Percentiles rank a stretch among this genome's conserved stretches.
Evolutionary conservation across 1,140 invertebrate genomes (phyloP).

Genomic region (Trichonephila clavipes): DNA sequence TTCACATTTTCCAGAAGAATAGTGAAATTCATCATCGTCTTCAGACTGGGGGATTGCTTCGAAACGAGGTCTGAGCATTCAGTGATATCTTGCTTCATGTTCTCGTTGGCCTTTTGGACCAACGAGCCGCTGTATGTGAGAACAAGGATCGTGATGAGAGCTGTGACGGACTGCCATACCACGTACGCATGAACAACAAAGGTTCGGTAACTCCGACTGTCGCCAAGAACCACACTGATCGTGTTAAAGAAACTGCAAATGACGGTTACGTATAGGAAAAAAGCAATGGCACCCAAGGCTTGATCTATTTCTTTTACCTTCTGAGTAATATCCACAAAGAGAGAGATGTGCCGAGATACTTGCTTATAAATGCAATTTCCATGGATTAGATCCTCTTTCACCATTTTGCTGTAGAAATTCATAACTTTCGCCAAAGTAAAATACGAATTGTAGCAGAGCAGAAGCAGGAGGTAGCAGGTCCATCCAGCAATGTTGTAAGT

Average conservation of each 20-base stretch:
- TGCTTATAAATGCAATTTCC: not conserved
- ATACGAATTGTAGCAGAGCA: constrained; percentile 24
- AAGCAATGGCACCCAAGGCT: not conserved
- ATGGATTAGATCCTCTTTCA: not conserved
- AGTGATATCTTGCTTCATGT: not conserved
- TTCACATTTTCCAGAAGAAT: constrained; percentile 1
- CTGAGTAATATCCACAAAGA: not conserved
- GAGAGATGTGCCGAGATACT: not conserved
- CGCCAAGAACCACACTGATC: not conserved
- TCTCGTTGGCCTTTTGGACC: not conserved
- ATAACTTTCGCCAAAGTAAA: not conserved
- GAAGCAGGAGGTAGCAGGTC: not conserved
- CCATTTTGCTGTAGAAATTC: not conserved
- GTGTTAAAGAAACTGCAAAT: constrained; percentile 46
- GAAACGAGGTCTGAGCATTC: constrained; percentile 19
- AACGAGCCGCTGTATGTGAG: not conserved
- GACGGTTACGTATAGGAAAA: constrained; percentile 27
- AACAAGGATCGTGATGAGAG: not conserved
- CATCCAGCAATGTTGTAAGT: not conserved
- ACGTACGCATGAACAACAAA: not conserved
- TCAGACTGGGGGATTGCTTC: not conserved
- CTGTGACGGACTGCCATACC: not conserved
- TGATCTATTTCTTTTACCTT: not conserved
- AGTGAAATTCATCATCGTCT: not conserved
- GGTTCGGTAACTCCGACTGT: not conserved